Evolutionary conservation across 1,140 invertebrate species (phyloP).

Genomic region (Drosophila watanabei): DNA sequence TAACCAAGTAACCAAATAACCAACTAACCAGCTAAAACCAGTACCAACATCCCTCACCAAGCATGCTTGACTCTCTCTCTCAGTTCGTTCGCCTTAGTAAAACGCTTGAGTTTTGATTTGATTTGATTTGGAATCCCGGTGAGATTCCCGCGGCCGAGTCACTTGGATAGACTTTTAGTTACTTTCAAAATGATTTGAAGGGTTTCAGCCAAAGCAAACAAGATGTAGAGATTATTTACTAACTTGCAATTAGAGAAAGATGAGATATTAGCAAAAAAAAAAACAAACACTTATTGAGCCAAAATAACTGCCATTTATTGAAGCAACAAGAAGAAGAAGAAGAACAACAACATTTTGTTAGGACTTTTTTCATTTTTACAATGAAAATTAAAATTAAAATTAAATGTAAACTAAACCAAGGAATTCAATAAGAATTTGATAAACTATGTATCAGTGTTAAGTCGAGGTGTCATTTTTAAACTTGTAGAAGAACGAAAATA

Average conservation of each 20-base stretch:
- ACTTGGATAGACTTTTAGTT: constrained; percentile 65
- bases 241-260: constrained; percentile 30
- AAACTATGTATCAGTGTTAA: constrained; percentile 71
- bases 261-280: constrained; percentile 48
- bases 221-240: constrained; percentile 9
- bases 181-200: constrained; percentile 42
- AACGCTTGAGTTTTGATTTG: constrained; percentile 38
- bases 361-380: constrained; percentile 73
- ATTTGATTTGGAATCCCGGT: constrained; percentile 38
- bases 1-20: constrained; percentile 22
- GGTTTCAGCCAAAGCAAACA: constrained; percentile 58
- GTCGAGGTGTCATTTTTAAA: constrained; percentile 56
- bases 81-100: constrained; percentile 39
- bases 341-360: constrained; percentile 58
- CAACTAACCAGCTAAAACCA: constrained; percentile 35
- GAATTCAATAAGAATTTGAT: constrained; percentile 73
- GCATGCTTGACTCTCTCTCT: constrained; percentile 43
- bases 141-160: constrained; percentile 56
- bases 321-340: constrained; percentile 34
- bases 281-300: constrained; percentile 61
- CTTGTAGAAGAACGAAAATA: constrained; percentile 34
- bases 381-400: constrained; percentile 52
- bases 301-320: constrained; percentile 83
- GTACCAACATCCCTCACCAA: constrained; percentile 41
- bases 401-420: constrained; percentile 37